These are phyloP conservation scores for Ypsolopha sequella DNA, from an alignment of 2,888 invertebrate species.

Conservation along the genomic window DNA sequence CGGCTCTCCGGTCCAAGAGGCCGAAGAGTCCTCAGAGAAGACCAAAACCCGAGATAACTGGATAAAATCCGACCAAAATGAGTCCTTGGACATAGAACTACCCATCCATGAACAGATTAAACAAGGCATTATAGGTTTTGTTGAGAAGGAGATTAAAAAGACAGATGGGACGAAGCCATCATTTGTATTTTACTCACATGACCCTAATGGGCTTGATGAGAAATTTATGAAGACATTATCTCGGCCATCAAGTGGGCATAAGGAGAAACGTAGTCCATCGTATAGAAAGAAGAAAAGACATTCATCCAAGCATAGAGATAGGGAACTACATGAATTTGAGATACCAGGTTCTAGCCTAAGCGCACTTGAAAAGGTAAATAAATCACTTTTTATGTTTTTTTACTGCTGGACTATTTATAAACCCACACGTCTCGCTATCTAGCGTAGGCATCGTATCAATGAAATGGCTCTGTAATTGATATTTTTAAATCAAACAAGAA, in stretches of 20 bases:
- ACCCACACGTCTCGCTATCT: no score
- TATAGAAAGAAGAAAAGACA: slow-evolving; percentile 60
- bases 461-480: no score
- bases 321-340: slow-evolving; percentile 62
- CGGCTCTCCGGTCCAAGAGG: slow-evolving; percentile 13
- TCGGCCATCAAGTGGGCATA: slow-evolving; percentile 59
- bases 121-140: slow-evolving; percentile 62
- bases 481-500: no score
- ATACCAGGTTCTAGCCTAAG: slow-evolving; percentile 63
- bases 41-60: slow-evolving; percentile 51
- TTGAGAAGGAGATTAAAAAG: slow-evolving; percentile 64
- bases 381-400: neutral
- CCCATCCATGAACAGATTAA: slow-evolving; percentile 71
- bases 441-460: no score
- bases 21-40: slow-evolving; percentile 32
- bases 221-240: slow-evolving; percentile 54
- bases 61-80: slow-evolving; percentile 60
- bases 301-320: slow-evolving; percentile 54
- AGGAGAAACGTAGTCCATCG: slow-evolving; percentile 60
- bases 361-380: slow-evolving; percentile 54
- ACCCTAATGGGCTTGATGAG: slow-evolving; percentile 59
- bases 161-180: slow-evolving; percentile 48
- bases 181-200: slow-evolving; percentile 63
- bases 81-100: slow-evolving; percentile 68
- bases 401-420: no score